These are phyloP conservation scores for Acrocephalus scirpaceus DNA, from an alignment of 2,797 vertebrate species.

Conservation along the genomic window DNA sequence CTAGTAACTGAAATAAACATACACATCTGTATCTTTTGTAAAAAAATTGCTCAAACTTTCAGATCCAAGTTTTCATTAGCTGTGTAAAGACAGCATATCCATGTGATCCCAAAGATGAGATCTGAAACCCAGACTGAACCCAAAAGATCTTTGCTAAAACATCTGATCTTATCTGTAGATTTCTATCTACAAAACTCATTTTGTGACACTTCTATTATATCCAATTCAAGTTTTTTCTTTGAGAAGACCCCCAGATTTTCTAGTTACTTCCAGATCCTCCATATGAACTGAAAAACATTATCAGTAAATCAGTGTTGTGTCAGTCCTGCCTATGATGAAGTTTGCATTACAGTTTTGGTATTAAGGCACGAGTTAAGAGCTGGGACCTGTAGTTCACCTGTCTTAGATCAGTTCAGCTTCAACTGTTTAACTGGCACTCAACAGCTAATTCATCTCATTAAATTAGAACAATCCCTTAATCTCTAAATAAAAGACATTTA, in stretches of 20 bases:
- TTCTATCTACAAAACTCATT: background rate
- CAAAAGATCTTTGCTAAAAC: background rate
- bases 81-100: background rate
- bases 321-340: background rate
- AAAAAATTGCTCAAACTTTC: background rate
- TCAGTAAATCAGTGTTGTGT: background rate
- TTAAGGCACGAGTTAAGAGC: background rate
- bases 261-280: background rate
- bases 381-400: background rate
- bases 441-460: background rate
- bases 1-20: background rate
- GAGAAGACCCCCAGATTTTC: background rate
- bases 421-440: background rate
- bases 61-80: background rate
- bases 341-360: background rate
- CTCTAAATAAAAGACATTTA: background rate
- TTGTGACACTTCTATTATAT: background rate
- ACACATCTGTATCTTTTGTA: background rate
- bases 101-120: background rate
- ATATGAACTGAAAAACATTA: background rate
- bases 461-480: background rate
- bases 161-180: background rate
- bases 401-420: background rate
- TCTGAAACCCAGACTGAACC: background rate
- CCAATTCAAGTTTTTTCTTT: background rate